A percentile compares a stretch with the other conserved stretches of the same genome.
These are phyloP conservation scores for Drosophila pullipes DNA, from an alignment of 2,888 invertebrate genomes.

Conservation along the genomic window DNA sequence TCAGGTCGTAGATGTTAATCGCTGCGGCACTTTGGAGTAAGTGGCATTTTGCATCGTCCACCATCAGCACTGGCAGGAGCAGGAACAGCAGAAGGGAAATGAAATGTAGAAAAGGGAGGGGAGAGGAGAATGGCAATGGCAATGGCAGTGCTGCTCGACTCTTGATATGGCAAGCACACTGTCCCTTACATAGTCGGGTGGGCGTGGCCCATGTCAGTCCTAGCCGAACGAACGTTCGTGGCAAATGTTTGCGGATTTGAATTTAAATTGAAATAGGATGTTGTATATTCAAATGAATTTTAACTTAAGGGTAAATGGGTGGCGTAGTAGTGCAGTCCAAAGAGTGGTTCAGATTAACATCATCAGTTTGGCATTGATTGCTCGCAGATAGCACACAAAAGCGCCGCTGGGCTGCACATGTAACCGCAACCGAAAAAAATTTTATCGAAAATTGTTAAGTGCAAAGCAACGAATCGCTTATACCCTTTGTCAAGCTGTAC, in stretches of 20 bases:
- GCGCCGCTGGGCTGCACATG: conserved; percentile 62
- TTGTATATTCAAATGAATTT: conserved; percentile 84
- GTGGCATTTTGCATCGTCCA: conserved; percentile 77
- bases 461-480: background rate
- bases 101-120: background rate
- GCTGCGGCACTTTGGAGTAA: conserved; percentile 79
- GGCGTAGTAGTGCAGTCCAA: conserved; percentile 33
- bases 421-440: conserved; percentile 58
- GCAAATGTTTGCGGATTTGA: conserved; percentile 83
- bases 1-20: conserved; percentile 80
- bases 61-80: conserved; percentile 24
- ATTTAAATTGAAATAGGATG: conserved; percentile 85
- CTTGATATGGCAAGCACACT: conserved; percentile 48
- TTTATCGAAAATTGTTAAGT: conserved; percentile 12
- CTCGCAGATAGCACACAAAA: conserved; percentile 76
- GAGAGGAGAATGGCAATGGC: conserved; percentile 19
- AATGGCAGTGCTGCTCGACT: conserved; percentile 46
- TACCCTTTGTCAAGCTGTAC: conserved; percentile 2
- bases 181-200: conserved; percentile 42
- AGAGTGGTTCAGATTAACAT: conserved; percentile 79
- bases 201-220: conserved; percentile 72
- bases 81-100: conserved; percentile 1
- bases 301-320: conserved; percentile 81
- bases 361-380: conserved; percentile 84
- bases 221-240: conserved; percentile 66